Evolutionary conservation across 2,113 vertebrate genomes (phyloP), one percentile per base, ranked within the genome.

Genomic region (Rhegmatorhina hoffmannsi): DNA sequence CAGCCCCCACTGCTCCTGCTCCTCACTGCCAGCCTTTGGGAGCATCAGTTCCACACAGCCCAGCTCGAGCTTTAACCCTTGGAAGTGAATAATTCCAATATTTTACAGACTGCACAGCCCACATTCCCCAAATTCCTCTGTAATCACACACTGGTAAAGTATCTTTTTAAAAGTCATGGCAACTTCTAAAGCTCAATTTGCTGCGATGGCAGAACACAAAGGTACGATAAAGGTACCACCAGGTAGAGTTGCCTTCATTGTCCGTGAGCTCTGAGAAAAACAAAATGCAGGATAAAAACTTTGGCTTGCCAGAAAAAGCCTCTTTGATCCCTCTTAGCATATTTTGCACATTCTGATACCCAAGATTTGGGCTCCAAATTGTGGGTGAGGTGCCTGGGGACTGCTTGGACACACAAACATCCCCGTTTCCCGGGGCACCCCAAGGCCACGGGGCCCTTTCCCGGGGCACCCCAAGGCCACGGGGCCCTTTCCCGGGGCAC

Each of bases 381-480:
- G 11, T 36, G 12, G 60, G 3, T 0, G 15, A 15, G 64, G 50
- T 6, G 1, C 0, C 12, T 8, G 6, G 68, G 68, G 60, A 5
- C 7, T 6, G 25, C 19, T 19, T 8, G 16, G 19, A 36, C 53
- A 38, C 44, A 21, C 4, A n/a, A n/a, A n/a, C n/a, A n/a, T n/a
- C n/a, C n/a, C n/a, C 40, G 11, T 2, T 11, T 15, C 17, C 56
- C 1, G 10, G 31, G 16, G 0, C 9, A 0, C 1, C 3, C 5
- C 4, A 12, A 11, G 59, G 44, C 36, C 40, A 14, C 3, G 2
- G 11, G 10, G 38, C 38, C 40, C 13, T 2, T 11, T 15, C 17
- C 56, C 1, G 10, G 31, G 16, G 0, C 9, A 0, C 1, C 3
- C 5, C 5, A 12, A 11, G 59, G 49, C 36, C 40, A 14, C 2